phyloP scores from a whole-genome alignment of 2,797 vertebrate species.

The Phrynocephalus forsythii region DNA sequence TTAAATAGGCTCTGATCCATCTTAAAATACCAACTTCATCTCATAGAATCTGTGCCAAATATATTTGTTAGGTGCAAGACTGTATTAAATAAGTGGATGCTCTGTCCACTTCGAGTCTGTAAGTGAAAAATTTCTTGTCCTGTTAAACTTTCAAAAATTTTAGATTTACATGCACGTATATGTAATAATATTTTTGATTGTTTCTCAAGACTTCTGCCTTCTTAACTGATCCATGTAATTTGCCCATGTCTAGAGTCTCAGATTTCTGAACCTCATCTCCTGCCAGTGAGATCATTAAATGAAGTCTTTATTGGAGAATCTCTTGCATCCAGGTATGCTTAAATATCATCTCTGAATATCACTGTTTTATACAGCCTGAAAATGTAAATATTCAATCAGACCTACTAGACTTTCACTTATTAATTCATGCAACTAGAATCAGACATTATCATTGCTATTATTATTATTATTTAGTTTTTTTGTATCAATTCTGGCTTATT shows the following conservation, averaged over 20 bases:
- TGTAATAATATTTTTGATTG: not conserved
- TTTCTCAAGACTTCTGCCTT: conserved; percentile 6
- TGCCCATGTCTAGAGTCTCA: conserved; percentile 62
- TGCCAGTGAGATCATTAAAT: conserved; percentile 93
- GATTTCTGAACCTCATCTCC: conserved; percentile 84
- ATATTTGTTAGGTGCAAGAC: not conserved
- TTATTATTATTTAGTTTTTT: no score
- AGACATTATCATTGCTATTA: no score
- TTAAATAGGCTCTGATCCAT: not conserved
- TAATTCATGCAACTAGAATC: conserved; percentile 12
- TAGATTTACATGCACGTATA: not conserved
- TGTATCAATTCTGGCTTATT: no score
- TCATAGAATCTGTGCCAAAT: not conserved
- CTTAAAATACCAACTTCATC: not conserved
- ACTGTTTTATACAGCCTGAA: conserved; percentile 15
- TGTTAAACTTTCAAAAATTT: not conserved
- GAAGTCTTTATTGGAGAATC: conserved; percentile 99
- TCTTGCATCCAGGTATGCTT: conserved; percentile 92
- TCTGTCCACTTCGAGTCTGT: not conserved
- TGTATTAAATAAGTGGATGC: not conserved
- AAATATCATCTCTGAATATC: conserved; percentile 31
- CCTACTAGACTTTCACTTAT: not conserved
- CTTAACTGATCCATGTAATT: conserved; percentile 18
- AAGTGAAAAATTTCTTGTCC: not conserved
- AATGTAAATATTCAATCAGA: not conserved